Conservation (phyloP, 2,113 vertebrate species). For the Morone chrysops region DNA sequence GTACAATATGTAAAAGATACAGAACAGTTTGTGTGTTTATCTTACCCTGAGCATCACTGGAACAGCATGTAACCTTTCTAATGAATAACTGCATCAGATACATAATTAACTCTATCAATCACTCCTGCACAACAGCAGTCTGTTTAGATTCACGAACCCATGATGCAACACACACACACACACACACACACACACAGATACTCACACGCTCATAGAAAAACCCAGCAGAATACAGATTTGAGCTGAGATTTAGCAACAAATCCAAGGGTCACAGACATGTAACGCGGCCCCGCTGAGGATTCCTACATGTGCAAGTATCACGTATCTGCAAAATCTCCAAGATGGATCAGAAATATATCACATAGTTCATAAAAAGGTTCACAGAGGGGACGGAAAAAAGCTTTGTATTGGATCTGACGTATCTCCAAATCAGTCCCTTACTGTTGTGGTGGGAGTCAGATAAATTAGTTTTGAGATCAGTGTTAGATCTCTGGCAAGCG, state of each 20-base stretch:
- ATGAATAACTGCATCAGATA: conserved; percentile 9
- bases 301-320: conserved; percentile 67
- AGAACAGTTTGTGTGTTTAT: conserved; percentile 18
- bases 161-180: conserved; percentile 5
- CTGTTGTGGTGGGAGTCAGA: conserved; percentile 26
- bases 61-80: conserved; percentile 15
- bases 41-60: not conserved
- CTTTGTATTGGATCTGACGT: not conserved
- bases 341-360: conserved; percentile 74
- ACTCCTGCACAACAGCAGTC: conserved; percentile 8
- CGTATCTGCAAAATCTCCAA: conserved; percentile 73
- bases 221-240: not conserved
- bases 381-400: conserved; percentile 36
- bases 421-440: conserved; percentile 24
- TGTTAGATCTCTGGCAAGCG: conserved; percentile 8
- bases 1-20: conserved; percentile 4
- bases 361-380: conserved; percentile 58
- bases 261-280: conserved; percentile 53
- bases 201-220: not conserved
- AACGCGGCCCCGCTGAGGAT: conserved; percentile 42
- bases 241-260: conserved; percentile 49
- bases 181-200: not conserved
- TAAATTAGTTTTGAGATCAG: conserved; percentile 36
- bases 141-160: conserved; percentile 3
- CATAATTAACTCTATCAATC: conserved; percentile 18